phyloP scores from a whole-genome alignment of 30 jellyfish, hydroid and myxozoan species.

The Hydra vulgaris region DNA sequence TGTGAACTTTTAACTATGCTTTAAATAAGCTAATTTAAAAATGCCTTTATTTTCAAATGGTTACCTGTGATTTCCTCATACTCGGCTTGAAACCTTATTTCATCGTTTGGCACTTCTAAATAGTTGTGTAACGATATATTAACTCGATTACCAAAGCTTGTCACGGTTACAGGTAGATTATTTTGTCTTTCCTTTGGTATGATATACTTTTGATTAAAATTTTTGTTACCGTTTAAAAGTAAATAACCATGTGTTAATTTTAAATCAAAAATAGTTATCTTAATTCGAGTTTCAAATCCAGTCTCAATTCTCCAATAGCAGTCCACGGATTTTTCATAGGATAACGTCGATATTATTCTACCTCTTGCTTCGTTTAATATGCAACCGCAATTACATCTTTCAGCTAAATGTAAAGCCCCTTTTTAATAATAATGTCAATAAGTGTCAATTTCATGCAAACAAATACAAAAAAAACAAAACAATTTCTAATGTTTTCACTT shows the following conservation, averaged over 20 bases:
- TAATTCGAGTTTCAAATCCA: conserved; percentile 27
- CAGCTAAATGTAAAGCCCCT: no score
- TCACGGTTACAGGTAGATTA: conserved; percentile 42
- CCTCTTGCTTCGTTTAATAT: conserved; percentile 33
- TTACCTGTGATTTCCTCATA: not conserved
- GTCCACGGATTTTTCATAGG: conserved; percentile 33
- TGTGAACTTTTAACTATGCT: conserved; percentile 17
- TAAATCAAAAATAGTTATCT: conserved; percentile 39
- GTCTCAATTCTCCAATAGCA: conserved; percentile 71
- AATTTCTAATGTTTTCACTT: not conserved
- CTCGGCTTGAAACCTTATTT: not conserved
- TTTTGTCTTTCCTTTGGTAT: conserved; percentile 42
- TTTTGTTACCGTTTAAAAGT: conserved; percentile 44
- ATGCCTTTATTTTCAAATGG: no score
- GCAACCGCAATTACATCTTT: conserved; percentile 66
- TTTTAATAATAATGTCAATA: no score
- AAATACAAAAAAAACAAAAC: not conserved
- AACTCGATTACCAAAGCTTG: conserved; percentile 39
- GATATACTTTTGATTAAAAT: conserved; percentile 6
- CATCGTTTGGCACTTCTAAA: not conserved
- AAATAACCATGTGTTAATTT: conserved; percentile 45
- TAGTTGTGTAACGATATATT: conserved; percentile 9
- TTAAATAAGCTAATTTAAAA: not conserved
- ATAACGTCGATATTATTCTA: conserved; percentile 39
- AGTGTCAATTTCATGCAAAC: not conserved